Evolutionary conservation across 1,140 invertebrate species (phyloP).

Genomic region (Tachypleus tridentatus): DNA sequence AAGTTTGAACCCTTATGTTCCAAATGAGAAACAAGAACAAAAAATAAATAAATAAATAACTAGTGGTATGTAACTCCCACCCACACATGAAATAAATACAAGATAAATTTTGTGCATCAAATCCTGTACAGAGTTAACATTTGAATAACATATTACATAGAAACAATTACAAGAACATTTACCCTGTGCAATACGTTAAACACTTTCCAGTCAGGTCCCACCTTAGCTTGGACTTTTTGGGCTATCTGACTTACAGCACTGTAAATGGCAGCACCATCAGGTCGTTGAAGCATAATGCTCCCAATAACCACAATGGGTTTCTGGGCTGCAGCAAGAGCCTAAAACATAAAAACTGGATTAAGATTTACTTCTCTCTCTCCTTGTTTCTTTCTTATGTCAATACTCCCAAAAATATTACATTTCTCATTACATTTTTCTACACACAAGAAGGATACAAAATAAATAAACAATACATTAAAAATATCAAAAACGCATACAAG

Average conservation of each 20-base stretch:
- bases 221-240: conserved; percentile 34
- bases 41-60: conserved; percentile 4
- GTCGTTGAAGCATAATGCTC: conserved; percentile 60
- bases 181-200: conserved; percentile 85
- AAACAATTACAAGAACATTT: conserved; percentile 37
- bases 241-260: conserved; percentile 57
- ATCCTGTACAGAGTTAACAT: too few relatives aligned
- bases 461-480: too few relatives aligned
- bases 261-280: conserved; percentile 64
- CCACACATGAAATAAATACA: too few relatives aligned
- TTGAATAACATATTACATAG: too few relatives aligned
- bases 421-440: too few relatives aligned
- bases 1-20: too few relatives aligned
- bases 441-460: too few relatives aligned
- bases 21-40: background rate
- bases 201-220: conserved; percentile 52
- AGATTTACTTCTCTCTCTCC: background rate
- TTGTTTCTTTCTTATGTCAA: too few relatives aligned
- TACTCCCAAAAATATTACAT: too few relatives aligned
- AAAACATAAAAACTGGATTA: conserved; percentile 13
- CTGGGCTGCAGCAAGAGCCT: conserved; percentile 63
- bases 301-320: conserved; percentile 87
- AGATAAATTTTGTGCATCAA: too few relatives aligned
- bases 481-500: too few relatives aligned
- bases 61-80: too few relatives aligned